phyloP scores from a whole-genome alignment of 2,113 vertebrate species.

The Oncorhynchus clarkii region DNA sequence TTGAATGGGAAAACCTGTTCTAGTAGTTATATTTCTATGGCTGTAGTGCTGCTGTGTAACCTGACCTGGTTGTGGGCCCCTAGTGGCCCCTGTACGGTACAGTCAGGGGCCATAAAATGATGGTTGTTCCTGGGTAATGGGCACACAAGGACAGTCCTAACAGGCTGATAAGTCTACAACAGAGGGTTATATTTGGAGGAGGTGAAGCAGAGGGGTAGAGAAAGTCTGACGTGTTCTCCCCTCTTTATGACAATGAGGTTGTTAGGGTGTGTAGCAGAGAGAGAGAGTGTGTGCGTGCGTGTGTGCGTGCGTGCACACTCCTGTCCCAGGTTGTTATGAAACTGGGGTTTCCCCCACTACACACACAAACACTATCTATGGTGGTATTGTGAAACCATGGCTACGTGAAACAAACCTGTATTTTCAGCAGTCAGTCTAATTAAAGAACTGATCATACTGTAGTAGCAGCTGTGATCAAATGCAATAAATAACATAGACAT shows the following conservation, averaged over 20 bases:
- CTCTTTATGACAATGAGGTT: constrained; percentile 28
- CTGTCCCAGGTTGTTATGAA: constrained; percentile 35
- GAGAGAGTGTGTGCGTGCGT: too few species aligned
- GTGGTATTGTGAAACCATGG: constrained; percentile 38
- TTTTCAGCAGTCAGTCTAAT: constrained; percentile 57
- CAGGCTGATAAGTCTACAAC: constrained; percentile 13
- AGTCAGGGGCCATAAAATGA: constrained; percentile 19
- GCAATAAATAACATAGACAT: constrained; percentile 32
- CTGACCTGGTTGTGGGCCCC: constrained; percentile 20
- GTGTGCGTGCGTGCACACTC: not conserved
- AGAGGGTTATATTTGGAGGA: constrained; percentile 61
- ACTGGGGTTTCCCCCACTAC: constrained; percentile 56
- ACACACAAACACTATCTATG: not conserved
- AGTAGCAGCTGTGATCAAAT: constrained; percentile 56
- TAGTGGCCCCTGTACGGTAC: constrained; percentile 31
- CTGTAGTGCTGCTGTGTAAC: too few species aligned
- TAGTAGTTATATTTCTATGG: not conserved
- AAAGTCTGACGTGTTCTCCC: constrained; percentile 38
- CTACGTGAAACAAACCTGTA: constrained; percentile 17
- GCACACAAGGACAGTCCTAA: constrained; percentile 51
- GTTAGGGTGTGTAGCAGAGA: constrained; percentile 31
- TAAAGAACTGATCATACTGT: constrained; percentile 51
- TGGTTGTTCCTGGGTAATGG: constrained; percentile 41
- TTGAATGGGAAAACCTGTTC: not conserved
- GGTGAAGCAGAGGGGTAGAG: not conserved